These are phyloP conservation scores for Poecilia picta DNA, from an alignment of 2,797 vertebrate species.

Conservation along the genomic window DNA sequence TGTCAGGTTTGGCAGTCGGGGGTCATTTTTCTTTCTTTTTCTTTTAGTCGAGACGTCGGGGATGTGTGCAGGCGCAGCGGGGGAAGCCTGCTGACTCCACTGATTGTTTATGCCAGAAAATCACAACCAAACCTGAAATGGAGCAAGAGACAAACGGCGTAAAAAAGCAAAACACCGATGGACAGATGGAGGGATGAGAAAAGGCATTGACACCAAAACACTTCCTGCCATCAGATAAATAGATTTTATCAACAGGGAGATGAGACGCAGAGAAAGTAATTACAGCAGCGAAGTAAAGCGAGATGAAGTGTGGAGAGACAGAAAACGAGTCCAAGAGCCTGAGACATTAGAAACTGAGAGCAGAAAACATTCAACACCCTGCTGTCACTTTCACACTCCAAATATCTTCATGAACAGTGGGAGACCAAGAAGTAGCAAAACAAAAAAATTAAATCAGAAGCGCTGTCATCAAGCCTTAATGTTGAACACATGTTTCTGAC, in stretches of 20 bases:
- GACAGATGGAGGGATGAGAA: slow-evolving; percentile 9
- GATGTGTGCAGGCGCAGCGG: neutral
- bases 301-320: slow-evolving; percentile 22
- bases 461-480: neutral
- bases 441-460: neutral
- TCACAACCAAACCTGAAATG: slow-evolving; percentile 15
- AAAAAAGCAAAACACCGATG: neutral
- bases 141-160: neutral
- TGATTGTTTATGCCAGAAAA: slow-evolving; percentile 1
- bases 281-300: slow-evolving; percentile 26
- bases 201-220: slow-evolving; percentile 10
- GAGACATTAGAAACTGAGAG: slow-evolving; percentile 18
- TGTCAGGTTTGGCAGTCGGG: neutral
- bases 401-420: slow-evolving; percentile 5
- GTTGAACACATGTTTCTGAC: neutral
- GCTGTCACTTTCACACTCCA: slow-evolving; percentile 10
- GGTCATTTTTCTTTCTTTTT: neutral
- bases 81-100: slow-evolving; percentile 1
- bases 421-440: neutral
- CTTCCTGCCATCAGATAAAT: slow-evolving; percentile 30
- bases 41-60: neutral
- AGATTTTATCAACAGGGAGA: slow-evolving; percentile 40
- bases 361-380: slow-evolving; percentile 14
- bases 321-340: slow-evolving; percentile 11
- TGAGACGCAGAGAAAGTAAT: slow-evolving; percentile 33